Base-by-base conservation (phyloP, 2,797 vertebrate species). In the Phoxinus dragarum region DNA sequence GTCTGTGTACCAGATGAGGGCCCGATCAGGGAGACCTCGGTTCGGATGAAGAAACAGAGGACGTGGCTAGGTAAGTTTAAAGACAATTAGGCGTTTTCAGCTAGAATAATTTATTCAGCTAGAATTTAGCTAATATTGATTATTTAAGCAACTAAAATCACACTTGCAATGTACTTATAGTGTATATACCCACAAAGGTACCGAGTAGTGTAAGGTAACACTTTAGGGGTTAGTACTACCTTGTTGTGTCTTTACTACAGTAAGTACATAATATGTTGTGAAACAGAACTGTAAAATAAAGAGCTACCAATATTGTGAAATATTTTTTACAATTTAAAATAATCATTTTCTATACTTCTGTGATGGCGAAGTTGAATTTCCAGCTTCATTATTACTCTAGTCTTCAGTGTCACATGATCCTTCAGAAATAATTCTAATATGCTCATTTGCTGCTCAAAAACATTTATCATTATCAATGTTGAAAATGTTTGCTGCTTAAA, bases 1-100 rank as follows among this genome's bases (percentile, higher is more conserved):
- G 95, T 95, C 95, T 0, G 93, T 96, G 23, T 95, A 96, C 89
- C 94, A 95, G 90, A 92, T 92, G 86, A 80, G 87, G 87, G 44
- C 80, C 49, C 12, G 91, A 93, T n/a, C 90, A 92, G 78, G 92
- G 92, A 0, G 92, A 93, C 9, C 64, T 81, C 42, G 86, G 44
- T 27, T 92, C 88, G 19, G 91, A 94, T 4, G 92, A 92, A 84
- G 92, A 94, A 6, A 91, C 93, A 6, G 92, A 92, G 23, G 88
- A 92, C 14, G 86, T 80, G 40, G 27, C 90, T 6, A 94, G 94
- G 95, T 96, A 19, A 71, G 44, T 88, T 34, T 47, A 19, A 44
- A 5, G 2, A 82, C n/a, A 11, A 47, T 64, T 23, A 1, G 0
- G 67, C 9, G 11, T 64, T 36, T 73, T 52, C 2, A 64, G 12